Evolutionary conservation across 2,113 vertebrate species (phyloP), one percentile per base, ranked within the genome.

Genomic region (Elaphurus davidianus): DNA sequence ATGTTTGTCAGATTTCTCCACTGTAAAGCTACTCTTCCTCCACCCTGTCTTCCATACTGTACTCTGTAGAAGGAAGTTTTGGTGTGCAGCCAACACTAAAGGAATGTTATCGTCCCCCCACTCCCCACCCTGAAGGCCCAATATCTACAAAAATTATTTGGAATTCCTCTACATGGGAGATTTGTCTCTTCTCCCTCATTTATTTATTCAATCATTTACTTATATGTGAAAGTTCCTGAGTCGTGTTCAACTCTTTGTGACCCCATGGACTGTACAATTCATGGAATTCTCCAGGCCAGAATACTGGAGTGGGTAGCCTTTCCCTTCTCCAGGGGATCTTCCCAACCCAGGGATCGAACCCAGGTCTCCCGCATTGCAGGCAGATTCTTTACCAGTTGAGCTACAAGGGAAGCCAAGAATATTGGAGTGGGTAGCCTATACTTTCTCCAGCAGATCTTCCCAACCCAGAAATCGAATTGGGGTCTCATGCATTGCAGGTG

Each of bases 181-280:
- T 84, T 81, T 91, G 6, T 92, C 50, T 91, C 33, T 86, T 93
- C 50, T 88, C 28, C 12, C 1, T 57, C 25, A 71, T 90, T 57
- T 87, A 59, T 84, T 87, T 95, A 62, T 92, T 67, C 17, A 74
- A 6, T 93, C 3, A 25, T 86, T 96, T 93, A 90, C 91, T 95
- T 90, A 60, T 92, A 81, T 86, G 15, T 71, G n/a, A 71, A 71
- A 71, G 67, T 71, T 71, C 10, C 67, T 71, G 67, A 13, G 21
- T 71, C 11, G 2, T 71, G 67, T 71, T 71, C 10, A 0, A 71
- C n/a, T 71, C n/a, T 71, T 71, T 71, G 67, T 71, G n/a, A 71
- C n/a, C n/a, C n/a, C n/a, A 40, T 71, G 19, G 67, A 40, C 21
- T 40, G 19, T 40, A 71, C 19, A 40, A 71, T 71, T n/a, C 67